A percentile compares a stretch with the other conserved stretches of the same genome.
These are phyloP conservation scores for Megathymus violae DNA, from an alignment of 1,140 invertebrate genomes.

Conservation along the genomic window DNA sequence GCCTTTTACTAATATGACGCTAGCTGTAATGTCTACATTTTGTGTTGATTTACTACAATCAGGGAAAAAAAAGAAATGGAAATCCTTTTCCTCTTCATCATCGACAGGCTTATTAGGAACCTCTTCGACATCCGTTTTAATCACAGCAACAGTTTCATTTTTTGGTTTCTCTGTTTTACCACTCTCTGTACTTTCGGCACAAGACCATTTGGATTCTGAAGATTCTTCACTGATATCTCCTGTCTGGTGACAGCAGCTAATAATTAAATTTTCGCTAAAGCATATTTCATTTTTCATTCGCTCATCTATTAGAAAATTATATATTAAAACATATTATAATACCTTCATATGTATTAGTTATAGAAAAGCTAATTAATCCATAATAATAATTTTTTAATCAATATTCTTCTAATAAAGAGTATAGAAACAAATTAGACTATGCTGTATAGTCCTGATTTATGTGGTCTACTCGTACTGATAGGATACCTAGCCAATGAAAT, in stretches of 20 bases:
- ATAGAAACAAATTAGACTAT: too few relatives aligned
- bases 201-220: conserved; percentile 66
- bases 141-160: conserved; percentile 38
- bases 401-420: too few relatives aligned
- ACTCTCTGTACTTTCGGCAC: conserved; percentile 47
- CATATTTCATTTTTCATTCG: conserved; percentile 66
- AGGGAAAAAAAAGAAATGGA: conserved; percentile 76
- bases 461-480: too few relatives aligned
- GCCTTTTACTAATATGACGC: conserved; percentile 63
- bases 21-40: conserved; percentile 52
- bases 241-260: conserved; percentile 73
- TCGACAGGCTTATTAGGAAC: conserved; percentile 28
- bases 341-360: too few relatives aligned
- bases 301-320: conserved; percentile 53
- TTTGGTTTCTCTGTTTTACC: conserved; percentile 43
- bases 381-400: too few relatives aligned
- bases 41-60: conserved; percentile 62
- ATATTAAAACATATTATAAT: not conserved
- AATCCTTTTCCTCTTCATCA: conserved; percentile 66
- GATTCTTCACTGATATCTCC: conserved; percentile 50
- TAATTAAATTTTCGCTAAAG: conserved; percentile 74
- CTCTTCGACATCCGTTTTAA: conserved; percentile 44
- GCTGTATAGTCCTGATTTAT: too few relatives aligned
- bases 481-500: too few relatives aligned
- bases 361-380: too few relatives aligned